Base-by-base conservation (phyloP, 1,140 invertebrate species). In the Conopomorpha cramerella region DNA sequence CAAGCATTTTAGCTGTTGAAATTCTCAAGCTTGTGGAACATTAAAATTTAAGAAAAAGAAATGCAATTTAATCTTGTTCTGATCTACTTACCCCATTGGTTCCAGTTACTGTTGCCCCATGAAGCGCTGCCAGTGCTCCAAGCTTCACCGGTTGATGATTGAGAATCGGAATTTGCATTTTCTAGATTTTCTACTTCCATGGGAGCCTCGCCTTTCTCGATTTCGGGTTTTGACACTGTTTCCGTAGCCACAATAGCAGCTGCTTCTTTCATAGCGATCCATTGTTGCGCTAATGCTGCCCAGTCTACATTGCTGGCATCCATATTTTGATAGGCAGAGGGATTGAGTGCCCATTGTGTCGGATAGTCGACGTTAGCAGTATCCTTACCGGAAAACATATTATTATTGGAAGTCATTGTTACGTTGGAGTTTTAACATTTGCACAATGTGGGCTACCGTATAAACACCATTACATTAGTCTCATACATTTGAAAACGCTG, bases 241-340 rank as follows among this genome's bases (percentile, higher is more conserved):
- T 74, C 58, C n/a, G 71, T 46, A 18, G 71, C 48, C 18, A 79
- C 64, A 18, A 77, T 59, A 16, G 74, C 66, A 16, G 61, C 58
- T 27, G 71, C 59, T 63, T 95, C 92, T 57, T 95, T 95, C 92
- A 96, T 96, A 59, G 91, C 90, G 43, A 98, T 98, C 95, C 95
- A 97, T 84, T 97, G 94, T 56, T 97, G 95, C 11, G 95, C 95
- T 45, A 98, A 72, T 35, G 90, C 86, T 17, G 93, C 95, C 95
- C 95, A 97, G 71, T 98, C 95, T 35, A 97, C 95, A 84, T 80
- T 68, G 43, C 82, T 83, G 41, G 77, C 77, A 48, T 76, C 68
- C 41, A 81, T 63, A 57, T 81, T 81, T 65, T 85, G 83, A 61
- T 86, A 86, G 26, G 84, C 80, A 30, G 83, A 81, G 12, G 87